Percentiles rank a stretch among this genome's conserved stretches.
These are phyloP conservation scores for Oscheius myriophilus DNA, from an alignment of 2,888 invertebrate genomes.

Conservation along the genomic window DNA sequence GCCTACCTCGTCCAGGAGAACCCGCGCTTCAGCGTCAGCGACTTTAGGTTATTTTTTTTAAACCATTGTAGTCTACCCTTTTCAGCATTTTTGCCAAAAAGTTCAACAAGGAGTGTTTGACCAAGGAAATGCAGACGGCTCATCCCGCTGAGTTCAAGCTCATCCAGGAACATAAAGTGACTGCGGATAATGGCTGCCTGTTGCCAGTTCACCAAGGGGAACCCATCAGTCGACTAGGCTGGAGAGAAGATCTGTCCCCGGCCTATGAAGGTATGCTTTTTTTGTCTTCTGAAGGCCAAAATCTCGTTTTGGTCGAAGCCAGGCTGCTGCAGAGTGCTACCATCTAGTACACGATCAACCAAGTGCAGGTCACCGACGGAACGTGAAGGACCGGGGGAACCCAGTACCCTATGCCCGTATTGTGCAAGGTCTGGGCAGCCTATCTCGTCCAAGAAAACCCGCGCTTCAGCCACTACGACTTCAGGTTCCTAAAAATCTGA, in stretches of 20 bases:
- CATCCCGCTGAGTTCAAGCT: conserved; percentile 17
- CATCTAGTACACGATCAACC: background rate
- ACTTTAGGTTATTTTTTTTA: background rate
- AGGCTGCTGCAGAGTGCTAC: conserved; percentile 38
- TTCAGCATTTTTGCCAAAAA: background rate
- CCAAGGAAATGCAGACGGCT: conserved; percentile 5
- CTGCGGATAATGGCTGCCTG: conserved; percentile 26
- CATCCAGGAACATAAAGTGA: conserved; percentile 13
- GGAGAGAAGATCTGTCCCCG: conserved; percentile 30
- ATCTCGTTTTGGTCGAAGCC: conserved; percentile 23
- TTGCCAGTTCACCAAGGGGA: conserved; percentile 35
- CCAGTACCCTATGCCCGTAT: conserved; percentile 5
- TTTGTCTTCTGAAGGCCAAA: background rate
- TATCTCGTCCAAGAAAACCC: conserved; percentile 6
- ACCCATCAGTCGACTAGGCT: conserved; percentile 30
- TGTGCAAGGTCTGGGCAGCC: conserved; percentile 6
- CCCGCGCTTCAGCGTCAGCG: background rate
- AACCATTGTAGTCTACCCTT: too few species aligned
- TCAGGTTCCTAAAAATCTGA: background rate
- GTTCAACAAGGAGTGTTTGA: background rate
- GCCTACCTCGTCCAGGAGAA: conserved; percentile 11
- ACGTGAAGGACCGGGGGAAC: conserved; percentile 29
- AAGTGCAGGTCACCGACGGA: background rate
- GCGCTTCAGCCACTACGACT: background rate
- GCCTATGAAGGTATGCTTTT: conserved; percentile 31